Evolutionary conservation across 1,140 invertebrate species (phyloP).

Genomic region (Venustaconcha ellipsiformis): DNA sequence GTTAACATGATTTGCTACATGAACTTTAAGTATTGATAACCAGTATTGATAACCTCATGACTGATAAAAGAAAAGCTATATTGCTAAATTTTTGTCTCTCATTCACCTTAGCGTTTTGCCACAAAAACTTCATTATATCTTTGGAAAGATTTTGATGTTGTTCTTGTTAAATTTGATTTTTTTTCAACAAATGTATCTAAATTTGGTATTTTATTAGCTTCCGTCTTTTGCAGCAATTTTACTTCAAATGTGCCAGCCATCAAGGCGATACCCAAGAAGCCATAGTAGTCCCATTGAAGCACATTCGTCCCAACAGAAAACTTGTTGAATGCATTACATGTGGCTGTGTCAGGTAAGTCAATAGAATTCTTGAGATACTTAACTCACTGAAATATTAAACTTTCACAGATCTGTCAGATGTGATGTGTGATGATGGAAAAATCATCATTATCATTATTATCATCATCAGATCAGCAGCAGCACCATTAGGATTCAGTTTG

Average conservation of each 20-base stretch:
- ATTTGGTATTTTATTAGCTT: no score
- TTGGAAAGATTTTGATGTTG: background rate
- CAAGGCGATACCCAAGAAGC: slow-evolving; percentile 80
- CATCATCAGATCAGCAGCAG: slow-evolving; percentile 19
- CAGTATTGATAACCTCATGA: no score
- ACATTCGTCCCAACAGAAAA: slow-evolving; percentile 82
- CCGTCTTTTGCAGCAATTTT: slow-evolving; percentile 76
- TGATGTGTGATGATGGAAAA: slow-evolving; percentile 8
- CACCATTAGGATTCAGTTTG: background rate
- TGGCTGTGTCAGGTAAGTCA: slow-evolving; percentile 76
- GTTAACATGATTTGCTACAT: no score
- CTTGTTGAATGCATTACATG: slow-evolving; percentile 86
- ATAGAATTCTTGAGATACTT: background rate
- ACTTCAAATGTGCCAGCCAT: slow-evolving; percentile 87
- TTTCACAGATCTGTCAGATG: background rate
- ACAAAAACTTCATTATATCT: background rate
- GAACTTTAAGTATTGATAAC: no score
- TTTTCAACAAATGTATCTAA: no score
- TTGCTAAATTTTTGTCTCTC: no score
- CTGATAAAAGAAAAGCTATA: no score
- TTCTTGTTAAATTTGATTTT: background rate
- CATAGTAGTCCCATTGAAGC: slow-evolving; percentile 81
- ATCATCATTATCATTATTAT: slow-evolving; percentile 34
- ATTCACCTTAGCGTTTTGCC: no score
- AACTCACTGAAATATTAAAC: background rate